Base-by-base conservation (phyloP, 2,797 vertebrate species). In the Cyclopterus lumpus region DNA sequence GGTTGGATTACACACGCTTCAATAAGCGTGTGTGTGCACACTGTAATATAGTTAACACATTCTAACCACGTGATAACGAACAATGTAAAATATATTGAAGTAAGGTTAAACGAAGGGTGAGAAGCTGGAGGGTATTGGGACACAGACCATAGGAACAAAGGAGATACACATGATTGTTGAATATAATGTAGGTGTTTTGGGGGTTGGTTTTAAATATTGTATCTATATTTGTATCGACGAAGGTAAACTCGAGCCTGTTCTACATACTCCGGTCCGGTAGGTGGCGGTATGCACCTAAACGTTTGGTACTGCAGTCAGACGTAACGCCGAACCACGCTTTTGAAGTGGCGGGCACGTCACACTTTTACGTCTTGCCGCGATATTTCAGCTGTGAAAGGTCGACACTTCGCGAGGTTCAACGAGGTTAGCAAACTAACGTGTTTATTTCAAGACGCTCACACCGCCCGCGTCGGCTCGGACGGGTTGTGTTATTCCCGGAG, bases 381-480 rank as follows among this genome's bases (percentile, higher is more conserved):
- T 58, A 62, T 24, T 80, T 80, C 48, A 26, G 12, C 67, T 44
- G 6, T 22, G 58, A 53, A 11, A 28, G 44, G n/a, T 62, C 10
- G 34, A 12, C 2, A 1, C 1, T 0, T n/a, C 40, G 2, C 3
- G 10, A 38, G 51, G 42, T 16, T 15, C 36, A 11, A 18, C 55
- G 22, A 36, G 28, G 4, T 49, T 48, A 3, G 51, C 38, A 14
- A 7, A 14, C 32, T 14, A 38, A 26, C 32, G 28, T 7, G 32
- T 28, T 22, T 51, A 2, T 49, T 61, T 68, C 10, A 10, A 8
- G 4, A 2, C 4, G 2, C 62, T n/a, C 5, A 3, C 8, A 0
- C n/a, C 3, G 0, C 11, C 3, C 5, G 7, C 20, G 0, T 8
- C 2, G 0, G 4, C 16, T 16, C 24, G 1, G 34, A 1, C 10